Evolutionary conservation across 2,888 invertebrate genomes (phyloP).

Genomic region (Eudemis profundana): DNA sequence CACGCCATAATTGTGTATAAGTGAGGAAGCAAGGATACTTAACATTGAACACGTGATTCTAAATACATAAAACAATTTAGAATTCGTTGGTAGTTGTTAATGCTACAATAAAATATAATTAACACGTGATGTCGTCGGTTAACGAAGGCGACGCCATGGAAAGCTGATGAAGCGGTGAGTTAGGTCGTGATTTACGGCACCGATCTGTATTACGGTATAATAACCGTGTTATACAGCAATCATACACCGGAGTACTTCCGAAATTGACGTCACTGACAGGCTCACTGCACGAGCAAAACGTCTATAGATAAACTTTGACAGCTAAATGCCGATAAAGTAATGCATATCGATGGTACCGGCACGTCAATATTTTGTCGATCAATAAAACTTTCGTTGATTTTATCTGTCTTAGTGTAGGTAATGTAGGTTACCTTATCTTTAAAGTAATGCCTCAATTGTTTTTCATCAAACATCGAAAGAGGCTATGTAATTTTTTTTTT

Average conservation of each 20-base stretch:
- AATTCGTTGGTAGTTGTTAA: too few relatives aligned
- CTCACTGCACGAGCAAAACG: slow-evolving; percentile 41
- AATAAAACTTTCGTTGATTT: slow-evolving; percentile 32
- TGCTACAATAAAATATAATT: too few relatives aligned
- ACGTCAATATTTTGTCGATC: slow-evolving; percentile 42
- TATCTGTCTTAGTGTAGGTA: slow-evolving; percentile 14
- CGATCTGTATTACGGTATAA: slow-evolving; percentile 61
- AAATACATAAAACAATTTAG: too few relatives aligned
- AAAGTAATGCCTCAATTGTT: not conserved
- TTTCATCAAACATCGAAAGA: too few relatives aligned
- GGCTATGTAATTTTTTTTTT: too few relatives aligned
- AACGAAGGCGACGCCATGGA: slow-evolving; percentile 10
- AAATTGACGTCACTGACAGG: slow-evolving; percentile 41
- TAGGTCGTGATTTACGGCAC: slow-evolving; percentile 74
- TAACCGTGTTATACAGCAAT: slow-evolving; percentile 44
- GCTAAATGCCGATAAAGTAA: slow-evolving; percentile 43
- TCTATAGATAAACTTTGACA: slow-evolving; percentile 42
- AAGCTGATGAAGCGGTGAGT: slow-evolving; percentile 50
- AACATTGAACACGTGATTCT: too few relatives aligned
- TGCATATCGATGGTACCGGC: slow-evolving; percentile 37
- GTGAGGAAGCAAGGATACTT: too few relatives aligned
- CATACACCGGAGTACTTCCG: slow-evolving; percentile 31
- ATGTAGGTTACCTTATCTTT: slow-evolving; percentile 16
- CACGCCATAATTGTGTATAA: too few relatives aligned
- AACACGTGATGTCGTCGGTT: slow-evolving; percentile 7